Evolutionary conservation across 2,797 vertebrate species (phyloP).

Genomic region (Tauraco hartlaubi): DNA sequence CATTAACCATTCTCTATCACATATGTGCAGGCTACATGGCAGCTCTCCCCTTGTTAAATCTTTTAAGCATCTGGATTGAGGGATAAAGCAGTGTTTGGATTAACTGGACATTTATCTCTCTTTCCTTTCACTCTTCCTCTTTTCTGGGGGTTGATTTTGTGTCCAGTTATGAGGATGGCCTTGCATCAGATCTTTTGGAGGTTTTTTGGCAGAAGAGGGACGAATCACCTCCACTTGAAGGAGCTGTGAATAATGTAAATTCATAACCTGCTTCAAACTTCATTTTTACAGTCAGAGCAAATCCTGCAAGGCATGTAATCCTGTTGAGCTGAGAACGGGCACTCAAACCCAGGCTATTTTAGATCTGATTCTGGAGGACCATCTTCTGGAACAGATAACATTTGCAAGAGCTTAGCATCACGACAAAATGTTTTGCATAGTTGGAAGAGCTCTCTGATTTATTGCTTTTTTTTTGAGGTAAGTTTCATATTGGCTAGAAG

Average conservation of each 20-base stretch:
- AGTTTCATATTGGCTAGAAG: neutral
- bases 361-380: neutral
- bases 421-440: neutral
- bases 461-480: neutral
- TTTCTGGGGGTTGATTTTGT: neutral
- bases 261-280: neutral
- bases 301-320: neutral
- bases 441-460: neutral
- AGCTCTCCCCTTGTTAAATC: constrained; percentile 25
- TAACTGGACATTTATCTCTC: neutral
- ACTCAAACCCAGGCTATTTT: neutral
- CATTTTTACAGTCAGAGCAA: neutral
- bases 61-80: constrained; percentile 18
- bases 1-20: constrained; percentile 13
- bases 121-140: neutral
- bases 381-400: neutral
- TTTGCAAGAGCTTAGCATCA: neutral
- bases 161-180: neutral
- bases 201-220: neutral
- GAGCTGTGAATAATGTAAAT: neutral
- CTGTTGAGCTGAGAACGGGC: neutral
- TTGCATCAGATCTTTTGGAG: neutral
- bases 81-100: neutral
- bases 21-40: neutral
- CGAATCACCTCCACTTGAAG: neutral